Evolutionary conservation across 2,797 vertebrate species (phyloP).

Genomic region (Bradypus variegatus): DNA sequence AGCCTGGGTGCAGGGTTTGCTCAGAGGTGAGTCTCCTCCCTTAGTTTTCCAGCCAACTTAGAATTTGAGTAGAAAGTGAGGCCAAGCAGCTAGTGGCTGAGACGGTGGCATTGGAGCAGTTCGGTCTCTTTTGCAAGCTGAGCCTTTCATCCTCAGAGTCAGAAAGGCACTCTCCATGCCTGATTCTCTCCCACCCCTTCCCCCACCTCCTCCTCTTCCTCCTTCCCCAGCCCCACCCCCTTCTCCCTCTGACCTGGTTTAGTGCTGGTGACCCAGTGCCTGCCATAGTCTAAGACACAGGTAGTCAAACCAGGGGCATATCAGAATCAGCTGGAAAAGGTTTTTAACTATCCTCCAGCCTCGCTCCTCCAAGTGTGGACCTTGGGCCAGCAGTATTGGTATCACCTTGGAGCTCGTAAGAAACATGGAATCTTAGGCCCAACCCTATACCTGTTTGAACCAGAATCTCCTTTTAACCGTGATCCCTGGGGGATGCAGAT

Average conservation of each 20-base stretch:
- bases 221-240: too few species aligned
- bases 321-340: not conserved
- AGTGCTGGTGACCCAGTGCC: not conserved
- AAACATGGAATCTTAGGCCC: not conserved
- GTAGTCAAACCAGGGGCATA: too few species aligned
- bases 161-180: not conserved
- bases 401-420: not conserved
- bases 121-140: not conserved
- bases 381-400: fast-evolving
- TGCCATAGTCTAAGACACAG: not conserved
- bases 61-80: not conserved
- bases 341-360: not conserved
- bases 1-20: not conserved
- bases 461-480: not conserved
- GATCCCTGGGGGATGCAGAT: not conserved
- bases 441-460: not conserved
- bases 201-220: too few species aligned
- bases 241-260: too few species aligned
- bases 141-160: not conserved
- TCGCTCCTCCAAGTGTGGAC: too few species aligned
- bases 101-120: not conserved
- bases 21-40: not conserved
- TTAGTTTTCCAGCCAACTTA: not conserved
- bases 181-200: not conserved
- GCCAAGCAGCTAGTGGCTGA: not conserved